Evolutionary conservation across 1,140 invertebrate species (phyloP), one percentile per base, ranked within the genome.

Genomic region (Thaumetopoea pityocampa): DNA sequence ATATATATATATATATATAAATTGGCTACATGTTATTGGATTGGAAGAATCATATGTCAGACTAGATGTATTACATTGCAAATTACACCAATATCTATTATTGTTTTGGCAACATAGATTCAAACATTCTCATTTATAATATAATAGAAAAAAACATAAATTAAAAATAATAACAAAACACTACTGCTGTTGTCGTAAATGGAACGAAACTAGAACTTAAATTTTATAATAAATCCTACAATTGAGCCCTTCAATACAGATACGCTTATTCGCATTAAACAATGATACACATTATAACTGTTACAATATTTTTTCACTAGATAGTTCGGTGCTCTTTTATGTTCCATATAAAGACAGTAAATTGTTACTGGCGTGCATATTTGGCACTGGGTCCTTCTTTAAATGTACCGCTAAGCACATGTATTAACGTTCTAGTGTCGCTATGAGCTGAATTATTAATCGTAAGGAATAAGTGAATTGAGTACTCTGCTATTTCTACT

Each of bases 381-480:
- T 81, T 78, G 77, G 77, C 77, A 81, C 66, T 54, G 69, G 53
- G 34, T 33, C 42, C 42, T 11, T 60, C 64, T 70, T 76, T 64
- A 67, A 58, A 27, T 62, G 56, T 72, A 69, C 74, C 74, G 69
- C 68, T 74, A 72, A 72, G 64, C 66, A 67, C 55, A 59, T 63
- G 76, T 70, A 64, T 66, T 67, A 63, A 59, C 57, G 53, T 44
- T 58, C 24, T 34, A 36, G 38, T 56, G 40, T 43, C 35, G 42
- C 19, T 59, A 48, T 70, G 69, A 68, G 34, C 33, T 47, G 73
- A 74, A 74, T 71, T 51, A 44, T 35, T 62, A 62, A 51, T 55
- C 26, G 17, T 41, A 46, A 42, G 35, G 40, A 35, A 23, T 50
- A 32, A 51, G 27, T 54, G 34, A 37, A 54, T 47, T 50, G 30